A percentile compares a stretch with the other conserved stretches of the same genome.
Evolutionary conservation across 2,797 vertebrate species (phyloP).

Genomic region (Thalassophryne amazonica): DNA sequence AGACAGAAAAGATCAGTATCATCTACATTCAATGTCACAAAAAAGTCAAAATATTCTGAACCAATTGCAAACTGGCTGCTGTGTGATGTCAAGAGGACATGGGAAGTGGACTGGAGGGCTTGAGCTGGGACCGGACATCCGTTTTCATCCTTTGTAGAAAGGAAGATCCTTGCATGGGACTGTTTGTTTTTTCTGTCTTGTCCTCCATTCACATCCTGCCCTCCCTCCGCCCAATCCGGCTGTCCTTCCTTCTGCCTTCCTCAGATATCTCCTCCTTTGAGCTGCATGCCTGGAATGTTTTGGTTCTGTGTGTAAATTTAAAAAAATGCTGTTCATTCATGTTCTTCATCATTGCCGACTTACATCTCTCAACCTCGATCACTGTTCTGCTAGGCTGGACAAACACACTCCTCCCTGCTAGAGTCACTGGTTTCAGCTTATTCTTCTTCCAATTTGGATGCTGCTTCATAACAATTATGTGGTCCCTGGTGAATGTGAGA

Average conservation of each 20-base stretch:
- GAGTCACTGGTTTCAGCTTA: background rate
- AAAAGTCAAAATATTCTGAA: constrained; percentile 19
- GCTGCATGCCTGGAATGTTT: constrained; percentile 20
- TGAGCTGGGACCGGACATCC: constrained; percentile 68
- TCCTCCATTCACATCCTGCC: constrained; percentile 44
- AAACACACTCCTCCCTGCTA: constrained; percentile 24
- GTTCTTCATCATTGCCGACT: constrained; percentile 22
- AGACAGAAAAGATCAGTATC: constrained; percentile 15
- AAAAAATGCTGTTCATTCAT: constrained; percentile 5
- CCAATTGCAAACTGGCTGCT: constrained; percentile 16
- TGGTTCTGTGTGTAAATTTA: constrained; percentile 21
- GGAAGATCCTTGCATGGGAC: constrained; percentile 33
- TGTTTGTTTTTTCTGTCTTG: constrained; percentile 66
- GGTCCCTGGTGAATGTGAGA: background rate
- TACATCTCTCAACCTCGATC: constrained; percentile 38
- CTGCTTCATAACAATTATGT: background rate
- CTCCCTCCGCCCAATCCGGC: constrained; percentile 4
- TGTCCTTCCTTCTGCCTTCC: constrained; percentile 26
- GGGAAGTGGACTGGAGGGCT: constrained; percentile 61
- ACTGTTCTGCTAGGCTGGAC: constrained; percentile 15
- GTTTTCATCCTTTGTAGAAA: constrained; percentile 66
- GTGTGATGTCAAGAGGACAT: constrained; percentile 72
- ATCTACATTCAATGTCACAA: constrained; percentile 8
- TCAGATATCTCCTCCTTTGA: constrained; percentile 27
- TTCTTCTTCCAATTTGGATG: background rate